Evolutionary conservation across 2,888 invertebrate species (phyloP), one percentile per base, ranked within the genome.

Genomic region (Lepidocyrtoides sp.): DNA sequence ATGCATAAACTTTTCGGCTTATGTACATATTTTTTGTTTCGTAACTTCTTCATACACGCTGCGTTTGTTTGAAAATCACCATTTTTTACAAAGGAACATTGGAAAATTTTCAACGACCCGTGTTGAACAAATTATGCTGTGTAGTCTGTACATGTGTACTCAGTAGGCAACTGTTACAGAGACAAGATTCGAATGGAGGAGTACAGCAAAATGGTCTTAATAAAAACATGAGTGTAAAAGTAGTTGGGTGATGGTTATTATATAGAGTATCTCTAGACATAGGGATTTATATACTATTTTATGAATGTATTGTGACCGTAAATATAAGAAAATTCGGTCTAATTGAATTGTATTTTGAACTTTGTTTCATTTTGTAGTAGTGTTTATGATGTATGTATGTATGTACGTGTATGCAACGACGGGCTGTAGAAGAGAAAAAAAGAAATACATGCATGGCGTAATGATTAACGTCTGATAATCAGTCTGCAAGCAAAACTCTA

Each of bases 21-120:
- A 57, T 51, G 14, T n/a, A 4, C 51, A 51, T n/a, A n/a, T n/a
- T n/a, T n/a, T n/a, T n/a, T n/a, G n/a, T n/a, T n/a, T n/a, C n/a
- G n/a, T n/a, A n/a, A n/a, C n/a, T 10, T 48, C 48, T 41, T 48
- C 60, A 60, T 12, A 26, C 26, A 26, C 26, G 29, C 26, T 60
- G 12, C 23, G 32, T 41, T 14, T 72, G 12, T 41, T 17, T 41
- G 5, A 41, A 17, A n/a, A 32, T n/a, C n/a, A 72, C 14, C 41
- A 72, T 85, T 85, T 81, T 48, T 77, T 77, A 51, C 77, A 77
- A 51, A 77, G 77, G 17, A 26, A 32, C 54, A 79, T n/a, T 20
- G 17, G 79, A 17, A 79, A 79, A 79, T 79, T 79, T 29, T 79
- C 79, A 79, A 20, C 79, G 79, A 79, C 79, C 79, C 79, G 32